phyloP scores from a whole-genome alignment of 2,113 vertebrate species.

The Scortum barcoo region DNA sequence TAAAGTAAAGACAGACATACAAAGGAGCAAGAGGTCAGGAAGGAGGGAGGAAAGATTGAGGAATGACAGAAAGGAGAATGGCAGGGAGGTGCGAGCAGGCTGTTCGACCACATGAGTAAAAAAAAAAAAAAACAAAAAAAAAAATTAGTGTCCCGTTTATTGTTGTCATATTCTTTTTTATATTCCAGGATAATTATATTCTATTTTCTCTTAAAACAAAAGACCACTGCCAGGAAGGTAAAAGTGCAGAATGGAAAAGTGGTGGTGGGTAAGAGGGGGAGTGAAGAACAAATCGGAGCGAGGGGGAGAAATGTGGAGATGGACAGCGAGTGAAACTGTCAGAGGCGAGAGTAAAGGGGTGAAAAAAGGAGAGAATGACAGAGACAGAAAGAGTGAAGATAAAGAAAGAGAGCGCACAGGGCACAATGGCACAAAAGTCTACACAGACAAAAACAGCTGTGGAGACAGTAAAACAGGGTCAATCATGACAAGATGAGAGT shows the following conservation, averaged over 20 bases:
- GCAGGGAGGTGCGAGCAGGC: constrained; percentile 29
- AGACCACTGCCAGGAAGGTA: constrained; percentile 35
- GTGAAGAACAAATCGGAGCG: neutral
- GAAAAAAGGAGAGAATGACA: constrained; percentile 38
- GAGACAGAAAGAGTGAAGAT: constrained; percentile 49
- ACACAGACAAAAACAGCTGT: constrained; percentile 80
- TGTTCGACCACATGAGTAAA: constrained; percentile 44
- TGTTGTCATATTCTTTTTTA: constrained; percentile 52
- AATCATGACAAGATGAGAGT: constrained; percentile 69
- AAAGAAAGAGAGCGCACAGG: constrained; percentile 68
- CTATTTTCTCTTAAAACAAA: constrained; percentile 57
- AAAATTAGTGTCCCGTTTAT: constrained; percentile 62
- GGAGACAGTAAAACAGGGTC: constrained; percentile 74
- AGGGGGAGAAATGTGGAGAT: neutral
- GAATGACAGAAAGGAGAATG: constrained; percentile 26
- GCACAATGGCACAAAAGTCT: constrained; percentile 81
- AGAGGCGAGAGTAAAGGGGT: constrained; percentile 10
- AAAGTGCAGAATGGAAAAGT: constrained; percentile 65
- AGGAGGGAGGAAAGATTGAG: constrained; percentile 49
- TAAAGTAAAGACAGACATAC: constrained; percentile 86
- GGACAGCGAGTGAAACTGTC: constrained; percentile 10
- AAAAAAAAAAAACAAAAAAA: constrained; percentile 27
- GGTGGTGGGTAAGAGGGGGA: constrained; percentile 15
- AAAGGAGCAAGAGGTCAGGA: constrained; percentile 61
- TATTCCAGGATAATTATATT: constrained; percentile 64